Conservation (phyloP, 2,797 vertebrate species). For the Melanogrammus aeglefinus region DNA sequence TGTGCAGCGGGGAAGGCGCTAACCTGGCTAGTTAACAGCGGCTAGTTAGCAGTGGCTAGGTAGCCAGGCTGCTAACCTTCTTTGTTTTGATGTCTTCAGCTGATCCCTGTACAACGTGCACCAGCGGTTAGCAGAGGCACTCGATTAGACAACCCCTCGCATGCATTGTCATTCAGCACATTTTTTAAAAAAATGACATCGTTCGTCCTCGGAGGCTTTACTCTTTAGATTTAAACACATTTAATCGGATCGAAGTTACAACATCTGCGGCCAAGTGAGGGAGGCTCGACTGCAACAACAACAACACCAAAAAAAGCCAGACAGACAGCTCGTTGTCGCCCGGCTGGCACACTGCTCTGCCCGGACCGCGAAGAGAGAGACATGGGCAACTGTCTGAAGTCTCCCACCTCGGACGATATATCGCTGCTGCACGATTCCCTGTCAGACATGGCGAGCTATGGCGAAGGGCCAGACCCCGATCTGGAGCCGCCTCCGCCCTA, state of each 20-base stretch:
- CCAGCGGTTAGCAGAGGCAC: constrained; percentile 13
- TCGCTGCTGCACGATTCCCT: constrained; percentile 92
- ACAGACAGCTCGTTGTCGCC: background rate
- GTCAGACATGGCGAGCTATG: constrained; percentile 90
- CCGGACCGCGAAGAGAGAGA: constrained; percentile 48
- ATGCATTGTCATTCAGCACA: background rate
- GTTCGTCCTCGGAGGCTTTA: background rate
- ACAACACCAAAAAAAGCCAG: constrained; percentile 1
- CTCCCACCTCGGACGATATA: constrained; percentile 92
- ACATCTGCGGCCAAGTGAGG: background rate
- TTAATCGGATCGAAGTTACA: background rate
- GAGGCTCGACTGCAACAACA: constrained; percentile 10
- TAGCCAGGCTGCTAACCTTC: constrained; percentile 50
- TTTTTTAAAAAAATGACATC: constrained; percentile 29
- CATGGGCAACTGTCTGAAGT: constrained; percentile 96
- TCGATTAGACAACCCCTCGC: background rate
- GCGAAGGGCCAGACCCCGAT: constrained; percentile 85
- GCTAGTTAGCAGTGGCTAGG: constrained; percentile 10
- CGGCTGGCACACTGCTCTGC: constrained; percentile 11
- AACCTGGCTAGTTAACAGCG: constrained; percentile 34
- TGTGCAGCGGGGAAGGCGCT: constrained; percentile 50
- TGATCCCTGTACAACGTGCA: constrained; percentile 38
- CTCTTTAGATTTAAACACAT: background rate
- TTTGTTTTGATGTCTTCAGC: constrained; percentile 62
- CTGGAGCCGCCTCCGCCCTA: constrained; percentile 93